Evolutionary conservation across 1,140 invertebrate species (phyloP).

Genomic region (Orchestia grillus): DNA sequence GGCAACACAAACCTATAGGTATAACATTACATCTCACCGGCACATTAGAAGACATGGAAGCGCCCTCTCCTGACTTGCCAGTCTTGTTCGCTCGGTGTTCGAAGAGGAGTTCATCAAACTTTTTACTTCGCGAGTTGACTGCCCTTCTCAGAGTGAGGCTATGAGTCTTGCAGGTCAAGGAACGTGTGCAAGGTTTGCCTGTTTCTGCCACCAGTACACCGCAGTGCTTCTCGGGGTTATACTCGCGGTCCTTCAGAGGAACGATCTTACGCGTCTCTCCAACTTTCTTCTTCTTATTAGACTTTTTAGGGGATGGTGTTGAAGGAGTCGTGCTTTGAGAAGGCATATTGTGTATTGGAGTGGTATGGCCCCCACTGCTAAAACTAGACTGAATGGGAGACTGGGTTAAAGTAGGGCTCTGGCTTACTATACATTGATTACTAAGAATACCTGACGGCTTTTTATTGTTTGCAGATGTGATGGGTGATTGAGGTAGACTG

Average conservation of each 20-base stretch:
- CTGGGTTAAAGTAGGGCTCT: conserved; percentile 60
- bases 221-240: conserved; percentile 86
- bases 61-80: not conserved
- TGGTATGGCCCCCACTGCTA: conserved; percentile 56
- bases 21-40: not conserved
- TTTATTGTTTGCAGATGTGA: not conserved
- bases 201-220: conserved; percentile 80
- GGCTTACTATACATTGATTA: conserved; percentile 16
- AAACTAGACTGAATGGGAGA: conserved; percentile 57
- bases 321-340: conserved; percentile 58
- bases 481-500: conserved; percentile 57
- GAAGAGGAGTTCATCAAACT: conserved; percentile 84
- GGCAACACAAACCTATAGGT: not conserved
- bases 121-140: conserved; percentile 81
- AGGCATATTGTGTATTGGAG: conserved; percentile 56
- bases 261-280: conserved; percentile 69
- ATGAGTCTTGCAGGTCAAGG: conserved; percentile 87
- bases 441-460: not conserved
- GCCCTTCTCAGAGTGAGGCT: conserved; percentile 81
- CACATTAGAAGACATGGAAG: not conserved
- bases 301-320: conserved; percentile 66
- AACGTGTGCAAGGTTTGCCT: conserved; percentile 82
- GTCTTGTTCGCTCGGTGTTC: conserved; percentile 77
- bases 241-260: conserved; percentile 80
- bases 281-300: conserved; percentile 69